Base-by-base conservation (phyloP, 2,888 invertebrate genomes). In the Meandrusa payeni region DNA sequence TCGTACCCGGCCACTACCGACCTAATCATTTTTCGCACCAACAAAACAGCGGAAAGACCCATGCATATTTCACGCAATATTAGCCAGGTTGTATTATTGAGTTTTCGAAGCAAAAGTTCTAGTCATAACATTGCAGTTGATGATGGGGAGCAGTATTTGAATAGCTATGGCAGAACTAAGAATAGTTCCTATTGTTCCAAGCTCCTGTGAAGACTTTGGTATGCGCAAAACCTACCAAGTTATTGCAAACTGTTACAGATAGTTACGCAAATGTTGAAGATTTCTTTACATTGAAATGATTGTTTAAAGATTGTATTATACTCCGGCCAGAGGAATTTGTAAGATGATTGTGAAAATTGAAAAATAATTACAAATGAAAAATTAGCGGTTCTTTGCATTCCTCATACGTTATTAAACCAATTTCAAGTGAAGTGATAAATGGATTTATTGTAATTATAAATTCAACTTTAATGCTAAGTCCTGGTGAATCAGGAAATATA, bases 21-120 rank as follows among this genome's bases (percentile, higher is more conserved):
- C 71, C 77, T 83, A 82, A 85, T 85, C 69, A 83, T 86, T 85
- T 85, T 85, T 83, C 72, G 70, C 69, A 61, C 67, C 64, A 64
- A 69, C 71, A 65, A 65, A 67, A 69, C 61, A 72, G 71, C 71
- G 57, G 67, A 73, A 74, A 73, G 68, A 73, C 69, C 75, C 69
- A 78, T 82, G 80, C 78, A 83, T 83, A 80, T 82, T 82, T 80
- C 69, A 76, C 65, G 66, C 64, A 62, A 69, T 79, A 78, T 78
- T 80, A 75, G 66, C 68, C 70, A 71, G 71, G 66, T 58, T 65
- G 69, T 62, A 68, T 69, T 78, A 79, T 78, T 73, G 78, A 74
- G 72, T 75, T 76, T 65, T 58, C 55, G 44, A 64, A 64, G 70
- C 52, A 63, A 69, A 76, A 78, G 64, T 75, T 77, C 52, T 4